Percentiles rank a stretch among this genome's conserved stretches.
These are phyloP conservation scores for Alloscopus bannaensis DNA, from an alignment of 2,888 invertebrate species.

Conservation along the genomic window DNA sequence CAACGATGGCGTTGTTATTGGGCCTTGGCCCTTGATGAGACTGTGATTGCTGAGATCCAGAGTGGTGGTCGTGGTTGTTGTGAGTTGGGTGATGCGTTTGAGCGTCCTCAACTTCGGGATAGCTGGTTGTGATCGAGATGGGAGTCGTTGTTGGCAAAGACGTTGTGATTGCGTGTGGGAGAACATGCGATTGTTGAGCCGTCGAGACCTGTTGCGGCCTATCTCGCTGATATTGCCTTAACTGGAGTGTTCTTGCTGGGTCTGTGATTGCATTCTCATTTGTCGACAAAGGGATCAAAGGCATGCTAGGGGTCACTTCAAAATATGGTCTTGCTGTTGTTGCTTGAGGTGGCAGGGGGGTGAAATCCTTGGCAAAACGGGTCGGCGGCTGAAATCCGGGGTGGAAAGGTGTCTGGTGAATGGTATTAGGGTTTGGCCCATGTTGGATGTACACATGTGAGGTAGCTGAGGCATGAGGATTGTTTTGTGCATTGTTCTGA, in stretches of 20 bases:
- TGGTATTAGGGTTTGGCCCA: slow-evolving; percentile 31
- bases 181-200: slow-evolving; percentile 24
- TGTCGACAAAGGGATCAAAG: slow-evolving; percentile 70
- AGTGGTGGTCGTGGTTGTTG: slow-evolving; percentile 26
- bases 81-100: neutral
- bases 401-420: slow-evolving; percentile 56
- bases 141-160: slow-evolving; percentile 48
- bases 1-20: slow-evolving; percentile 48
- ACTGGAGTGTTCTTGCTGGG: slow-evolving; percentile 58
- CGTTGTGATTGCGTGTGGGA: slow-evolving; percentile 45
- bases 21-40: slow-evolving; percentile 14
- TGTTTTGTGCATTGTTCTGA: slow-evolving; percentile 1
- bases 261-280: slow-evolving; percentile 72
- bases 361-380: slow-evolving; percentile 64
- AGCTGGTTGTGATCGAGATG: slow-evolving; percentile 48
- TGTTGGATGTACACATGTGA: slow-evolving; percentile 59
- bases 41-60: slow-evolving; percentile 34
- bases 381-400: slow-evolving; percentile 67
- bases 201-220: slow-evolving; percentile 16
- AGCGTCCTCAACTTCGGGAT: too few relatives aligned
- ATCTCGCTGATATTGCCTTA: slow-evolving; percentile 54
- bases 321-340: slow-evolving; percentile 61
- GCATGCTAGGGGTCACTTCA: slow-evolving; percentile 69
- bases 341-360: slow-evolving; percentile 33
- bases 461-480: slow-evolving; percentile 27